Conservation (phyloP, 2,797 vertebrate species). For the Myotis planiceps region DNA sequence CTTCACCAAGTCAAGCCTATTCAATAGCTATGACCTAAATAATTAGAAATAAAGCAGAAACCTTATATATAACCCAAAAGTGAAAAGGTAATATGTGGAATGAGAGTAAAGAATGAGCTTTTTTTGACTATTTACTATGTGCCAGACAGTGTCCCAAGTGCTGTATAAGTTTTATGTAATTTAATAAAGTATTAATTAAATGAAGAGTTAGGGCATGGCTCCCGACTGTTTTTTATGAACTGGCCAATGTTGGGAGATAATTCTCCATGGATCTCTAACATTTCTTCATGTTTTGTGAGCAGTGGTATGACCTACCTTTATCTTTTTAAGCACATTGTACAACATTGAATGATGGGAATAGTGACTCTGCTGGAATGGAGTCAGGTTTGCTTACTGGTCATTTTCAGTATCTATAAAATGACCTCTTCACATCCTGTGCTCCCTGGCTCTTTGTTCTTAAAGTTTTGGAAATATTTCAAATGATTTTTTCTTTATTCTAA, state of each 20-base stretch:
- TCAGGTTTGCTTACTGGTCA: background rate
- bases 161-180: background rate
- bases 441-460: background rate
- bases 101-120: background rate
- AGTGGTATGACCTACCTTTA: background rate
- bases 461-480: background rate
- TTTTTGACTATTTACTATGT: background rate
- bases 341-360: background rate
- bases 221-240: background rate
- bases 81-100: background rate
- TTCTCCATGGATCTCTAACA: background rate
- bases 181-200: background rate
- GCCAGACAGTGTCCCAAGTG: background rate
- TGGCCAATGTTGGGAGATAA: background rate
- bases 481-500: background rate
- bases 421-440: background rate
- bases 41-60: slow-evolving; percentile 21
- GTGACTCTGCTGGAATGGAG: background rate
- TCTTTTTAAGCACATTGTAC: background rate
- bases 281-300: background rate
- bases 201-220: background rate
- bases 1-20: background rate
- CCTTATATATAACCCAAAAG: background rate
- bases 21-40: background rate
- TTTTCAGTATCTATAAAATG: background rate